Base-by-base conservation (phyloP, 2,797 vertebrate genomes). In the Lates japonicus region DNA sequence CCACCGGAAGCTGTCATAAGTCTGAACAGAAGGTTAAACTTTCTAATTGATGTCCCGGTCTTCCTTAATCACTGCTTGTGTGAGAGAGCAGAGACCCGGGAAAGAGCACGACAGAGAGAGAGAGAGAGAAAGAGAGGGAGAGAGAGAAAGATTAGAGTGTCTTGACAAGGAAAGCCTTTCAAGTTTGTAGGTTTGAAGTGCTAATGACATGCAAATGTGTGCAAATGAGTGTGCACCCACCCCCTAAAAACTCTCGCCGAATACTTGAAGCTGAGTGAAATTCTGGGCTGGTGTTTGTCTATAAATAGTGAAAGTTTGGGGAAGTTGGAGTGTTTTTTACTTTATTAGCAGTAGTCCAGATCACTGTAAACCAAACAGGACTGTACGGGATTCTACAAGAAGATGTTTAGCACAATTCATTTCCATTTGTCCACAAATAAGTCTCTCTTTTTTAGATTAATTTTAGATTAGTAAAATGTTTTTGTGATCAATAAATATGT, bases 161-260 rank as follows among this genome's bases (percentile, higher is more conserved):
- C 93, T 90, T 95, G 94, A 95, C 94, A 94, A 94, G 94, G 91
- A 90, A 88, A 93, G 90, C 89, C 94, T 96, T 96, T 96, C 94
- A 96, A 95, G 95, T 95, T 92, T 86, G 88, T 81, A 93, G 94
- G 94, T 95, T 96, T 96, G 95, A 96, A 95, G 95, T 96, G 95
- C 93, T 96, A 96, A 96, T 95, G 89, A 90, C 85, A 96, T 95
- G 95, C 93, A 95, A 95, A 96, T 95, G 76, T 92, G 93, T 95
- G 94, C 91, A 96, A 96, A 96, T 93, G 88, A 94, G 90, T 76
- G 85, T 79, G 83, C 91, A 81, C 87, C 90, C 91, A 89, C 90
- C 91, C 85, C 70, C 54, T 59, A 87, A 91, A 29, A 93, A 91
- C 88, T 91, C 85, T 86, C 48, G 55, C 79, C 62, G 90, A 94